phyloP scores from a whole-genome alignment of 1,140 invertebrate species.

The Panagrolaimus sp. region DNA sequence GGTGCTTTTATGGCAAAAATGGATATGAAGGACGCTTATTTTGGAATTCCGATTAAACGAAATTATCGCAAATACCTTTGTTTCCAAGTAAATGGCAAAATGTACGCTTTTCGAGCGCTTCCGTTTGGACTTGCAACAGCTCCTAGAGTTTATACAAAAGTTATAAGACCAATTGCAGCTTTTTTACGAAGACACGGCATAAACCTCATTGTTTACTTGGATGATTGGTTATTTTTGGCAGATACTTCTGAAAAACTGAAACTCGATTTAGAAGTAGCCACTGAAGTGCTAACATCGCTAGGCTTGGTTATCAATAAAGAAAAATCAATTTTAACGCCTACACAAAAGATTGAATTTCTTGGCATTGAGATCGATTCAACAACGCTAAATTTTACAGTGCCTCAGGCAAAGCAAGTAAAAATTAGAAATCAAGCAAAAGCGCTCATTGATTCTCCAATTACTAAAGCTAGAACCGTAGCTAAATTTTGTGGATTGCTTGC shows the following conservation, averaged over 20 bases:
- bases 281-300: neutral
- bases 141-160: neutral
- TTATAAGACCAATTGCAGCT: neutral
- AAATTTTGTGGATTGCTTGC: neutral
- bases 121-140: neutral
- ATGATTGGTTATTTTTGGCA: neutral
- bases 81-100: neutral
- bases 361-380: neutral
- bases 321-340: neutral
- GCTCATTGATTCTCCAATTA: neutral
- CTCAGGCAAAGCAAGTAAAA: neutral
- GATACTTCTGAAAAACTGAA: neutral
- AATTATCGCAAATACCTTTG: neutral
- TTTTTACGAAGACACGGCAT: neutral
- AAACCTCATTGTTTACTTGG: too few species aligned
- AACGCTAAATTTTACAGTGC: neutral
- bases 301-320: neutral
- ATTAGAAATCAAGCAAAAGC: neutral
- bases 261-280: neutral
- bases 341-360: neutral
- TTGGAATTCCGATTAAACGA: neutral
- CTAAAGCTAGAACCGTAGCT: neutral
- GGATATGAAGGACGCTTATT: conserved; percentile 8
- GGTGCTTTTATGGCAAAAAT: neutral
- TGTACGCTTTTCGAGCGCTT: neutral